phyloP scores from a whole-genome alignment of 2,888 invertebrate species.

The Petrolisthes cinctipes region DNA sequence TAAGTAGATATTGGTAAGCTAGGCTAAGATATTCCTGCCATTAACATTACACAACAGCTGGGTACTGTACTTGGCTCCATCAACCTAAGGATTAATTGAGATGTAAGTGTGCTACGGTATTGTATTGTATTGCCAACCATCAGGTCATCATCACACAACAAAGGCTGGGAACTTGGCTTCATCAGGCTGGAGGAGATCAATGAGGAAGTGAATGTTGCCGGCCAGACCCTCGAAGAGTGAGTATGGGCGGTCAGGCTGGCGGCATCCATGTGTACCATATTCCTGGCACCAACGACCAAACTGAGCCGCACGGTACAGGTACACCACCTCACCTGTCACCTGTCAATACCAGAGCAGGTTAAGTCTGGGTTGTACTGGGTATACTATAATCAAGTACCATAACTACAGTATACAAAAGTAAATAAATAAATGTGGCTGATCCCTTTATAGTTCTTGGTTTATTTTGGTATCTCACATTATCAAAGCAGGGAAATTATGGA shows the following conservation, averaged over 20 bases:
- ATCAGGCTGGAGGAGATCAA: constrained; percentile 70
- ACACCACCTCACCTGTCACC: constrained; percentile 75
- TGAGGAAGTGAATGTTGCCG: constrained; percentile 72
- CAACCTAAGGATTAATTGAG: too few relatives aligned
- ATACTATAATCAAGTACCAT: neutral
- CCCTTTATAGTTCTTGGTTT: too few relatives aligned
- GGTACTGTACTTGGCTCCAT: too few relatives aligned
- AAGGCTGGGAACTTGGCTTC: constrained; percentile 72
- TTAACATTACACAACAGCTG: too few relatives aligned
- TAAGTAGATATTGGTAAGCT: too few relatives aligned
- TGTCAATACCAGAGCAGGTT: neutral
- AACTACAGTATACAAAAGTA: neutral
- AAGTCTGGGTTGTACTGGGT: neutral
- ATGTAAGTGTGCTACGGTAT: too few relatives aligned
- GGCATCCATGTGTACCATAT: constrained; percentile 76
- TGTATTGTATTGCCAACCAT: too few relatives aligned
- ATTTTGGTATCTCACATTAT: too few relatives aligned
- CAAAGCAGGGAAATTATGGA: too few relatives aligned
- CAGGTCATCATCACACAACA: neutral
- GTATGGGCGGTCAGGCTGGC: constrained; percentile 81
- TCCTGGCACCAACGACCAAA: constrained; percentile 86
- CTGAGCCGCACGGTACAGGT: constrained; percentile 82
- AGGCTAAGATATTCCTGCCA: too few relatives aligned
- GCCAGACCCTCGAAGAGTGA: constrained; percentile 85
- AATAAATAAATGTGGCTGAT: neutral